Conservation (phyloP, 2,888 invertebrate species). For the Philhelius pedissequus region DNA sequence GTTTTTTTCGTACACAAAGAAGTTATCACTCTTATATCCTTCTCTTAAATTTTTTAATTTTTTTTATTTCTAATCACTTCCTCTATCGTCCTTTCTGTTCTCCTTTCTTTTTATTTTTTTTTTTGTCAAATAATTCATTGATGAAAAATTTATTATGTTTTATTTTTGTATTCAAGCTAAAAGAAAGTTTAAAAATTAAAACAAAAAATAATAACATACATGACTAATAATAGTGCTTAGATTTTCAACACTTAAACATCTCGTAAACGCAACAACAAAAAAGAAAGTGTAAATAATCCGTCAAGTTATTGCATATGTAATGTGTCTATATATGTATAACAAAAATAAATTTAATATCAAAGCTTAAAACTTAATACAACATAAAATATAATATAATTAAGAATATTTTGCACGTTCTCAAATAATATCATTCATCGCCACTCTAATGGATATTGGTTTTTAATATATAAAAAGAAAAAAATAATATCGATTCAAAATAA, state of each 20-base stretch:
- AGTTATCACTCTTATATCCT: conserved; percentile 12
- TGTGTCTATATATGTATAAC: conserved; percentile 9
- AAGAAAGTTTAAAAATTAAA: neutral
- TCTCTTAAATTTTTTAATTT: conserved; percentile 22
- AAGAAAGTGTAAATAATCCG: conserved; percentile 63
- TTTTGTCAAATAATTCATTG: conserved; percentile 1
- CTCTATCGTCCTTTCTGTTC: neutral
- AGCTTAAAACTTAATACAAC: conserved; percentile 22
- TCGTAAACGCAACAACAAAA: conserved; percentile 43
- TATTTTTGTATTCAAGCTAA: neutral
- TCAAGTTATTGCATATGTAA: conserved; percentile 32
- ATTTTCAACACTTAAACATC: conserved; percentile 25
- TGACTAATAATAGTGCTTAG: conserved; percentile 11
- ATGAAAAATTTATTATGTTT: neutral
- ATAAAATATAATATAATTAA: conserved; percentile 2
- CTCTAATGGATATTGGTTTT: conserved; percentile 42
- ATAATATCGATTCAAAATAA: conserved; percentile 35
- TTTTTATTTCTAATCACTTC: neutral
- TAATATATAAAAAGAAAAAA: conserved; percentile 24
- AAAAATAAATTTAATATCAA: conserved; percentile 9
- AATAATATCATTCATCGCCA: conserved; percentile 37
- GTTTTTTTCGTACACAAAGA: neutral
- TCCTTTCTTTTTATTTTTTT: neutral
- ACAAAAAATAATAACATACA: neutral
- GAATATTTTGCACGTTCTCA: conserved; percentile 42